Evolutionary conservation across 2,797 vertebrate genomes (phyloP).

Genomic region (Sebastes minor): DNA sequence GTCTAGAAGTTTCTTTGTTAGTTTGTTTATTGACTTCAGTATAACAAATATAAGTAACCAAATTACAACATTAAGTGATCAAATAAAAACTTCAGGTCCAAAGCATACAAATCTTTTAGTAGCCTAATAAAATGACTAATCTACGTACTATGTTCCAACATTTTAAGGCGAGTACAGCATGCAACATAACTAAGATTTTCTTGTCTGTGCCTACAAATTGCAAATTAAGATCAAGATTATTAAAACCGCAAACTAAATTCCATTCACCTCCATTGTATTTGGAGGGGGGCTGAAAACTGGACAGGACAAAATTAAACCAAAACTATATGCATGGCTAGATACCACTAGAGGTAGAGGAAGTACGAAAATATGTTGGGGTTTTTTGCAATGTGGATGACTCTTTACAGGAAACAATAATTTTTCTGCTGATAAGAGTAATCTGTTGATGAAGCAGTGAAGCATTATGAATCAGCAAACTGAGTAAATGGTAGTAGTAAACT

Average conservation of each 20-base stretch:
- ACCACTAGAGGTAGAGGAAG: neutral
- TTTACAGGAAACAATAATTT: slow-evolving; percentile 2
- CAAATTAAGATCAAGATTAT: neutral
- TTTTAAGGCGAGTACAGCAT: neutral
- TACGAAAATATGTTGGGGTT: neutral
- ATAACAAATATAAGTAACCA: neutral
- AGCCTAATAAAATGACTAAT: neutral
- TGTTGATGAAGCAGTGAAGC: slow-evolving; percentile 23
- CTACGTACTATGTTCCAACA: neutral
- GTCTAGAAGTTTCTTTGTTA: too few relatives aligned
- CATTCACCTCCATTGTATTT: neutral
- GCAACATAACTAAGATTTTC: neutral
- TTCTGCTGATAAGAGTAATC: slow-evolving; percentile 9
- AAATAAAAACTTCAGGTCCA: neutral
- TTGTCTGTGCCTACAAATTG: neutral
- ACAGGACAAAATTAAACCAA: neutral
- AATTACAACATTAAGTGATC: neutral
- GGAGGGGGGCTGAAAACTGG: neutral
- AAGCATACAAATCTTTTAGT: neutral
- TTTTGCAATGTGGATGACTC: neutral
- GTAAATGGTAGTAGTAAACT: neutral
- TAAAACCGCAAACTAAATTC: neutral
- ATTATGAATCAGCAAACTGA: slow-evolving; percentile 21
- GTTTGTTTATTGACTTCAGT: neutral
- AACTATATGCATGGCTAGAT: neutral